These are phyloP conservation scores for Coboldia fuscipes DNA, from an alignment of 1,140 invertebrate genomes.

Conservation along the genomic window DNA sequence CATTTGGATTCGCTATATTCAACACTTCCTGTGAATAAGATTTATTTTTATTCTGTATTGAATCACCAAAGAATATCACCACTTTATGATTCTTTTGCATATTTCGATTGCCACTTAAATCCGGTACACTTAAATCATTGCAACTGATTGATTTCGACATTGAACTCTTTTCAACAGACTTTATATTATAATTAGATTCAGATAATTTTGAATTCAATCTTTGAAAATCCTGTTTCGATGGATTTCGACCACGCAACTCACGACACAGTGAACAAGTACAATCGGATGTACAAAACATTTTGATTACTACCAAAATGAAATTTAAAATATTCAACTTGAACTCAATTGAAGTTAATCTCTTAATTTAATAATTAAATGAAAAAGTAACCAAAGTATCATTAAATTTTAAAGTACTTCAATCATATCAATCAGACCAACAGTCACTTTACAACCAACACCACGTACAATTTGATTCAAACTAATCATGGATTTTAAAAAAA, in stretches of 20 bases:
- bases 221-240: background rate
- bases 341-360: too few relatives aligned
- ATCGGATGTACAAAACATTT: constrained; percentile 24
- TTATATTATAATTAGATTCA: constrained; percentile 6
- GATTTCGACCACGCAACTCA: constrained; percentile 20
- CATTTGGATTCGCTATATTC: background rate
- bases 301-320: too few relatives aligned
- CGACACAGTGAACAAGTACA: constrained; percentile 25
- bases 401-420: too few relatives aligned
- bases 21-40: background rate
- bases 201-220: too few relatives aligned
- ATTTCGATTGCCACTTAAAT: background rate
- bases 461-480: too few relatives aligned
- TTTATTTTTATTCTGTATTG: constrained; percentile 19
- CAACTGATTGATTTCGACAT: constrained; percentile 4
- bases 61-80: constrained; percentile 46
- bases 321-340: too few relatives aligned
- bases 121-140: background rate
- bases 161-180: constrained; percentile 6
- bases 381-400: too few relatives aligned
- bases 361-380: too few relatives aligned
- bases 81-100: constrained; percentile 30
- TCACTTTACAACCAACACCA: too few relatives aligned
- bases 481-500: too few relatives aligned
- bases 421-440: too few relatives aligned